Percentiles rank a stretch among this genome's conserved stretches.
phyloP scores from a whole-genome alignment of 2,113 vertebrate species.

The Perca schrenkii region DNA sequence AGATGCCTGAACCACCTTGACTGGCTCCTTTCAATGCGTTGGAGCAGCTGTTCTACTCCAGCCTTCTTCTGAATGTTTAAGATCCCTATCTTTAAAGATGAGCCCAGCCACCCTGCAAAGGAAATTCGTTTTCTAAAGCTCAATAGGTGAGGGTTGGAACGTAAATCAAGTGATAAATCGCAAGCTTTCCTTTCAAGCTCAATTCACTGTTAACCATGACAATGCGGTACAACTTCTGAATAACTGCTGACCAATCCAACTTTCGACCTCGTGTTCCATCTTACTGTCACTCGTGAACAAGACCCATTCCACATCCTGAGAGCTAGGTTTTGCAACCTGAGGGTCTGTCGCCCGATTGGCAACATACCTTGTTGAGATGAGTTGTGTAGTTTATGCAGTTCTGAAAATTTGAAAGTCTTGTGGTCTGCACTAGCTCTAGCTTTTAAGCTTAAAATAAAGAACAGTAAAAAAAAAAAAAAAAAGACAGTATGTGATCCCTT shows the following conservation, averaged over 20 bases:
- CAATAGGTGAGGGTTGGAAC: no score
- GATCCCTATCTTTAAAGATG: background rate
- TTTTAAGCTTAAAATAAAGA: background rate
- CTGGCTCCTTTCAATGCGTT: background rate
- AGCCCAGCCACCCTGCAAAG: background rate
- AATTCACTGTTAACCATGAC: background rate
- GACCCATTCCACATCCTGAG: background rate
- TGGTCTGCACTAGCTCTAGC: background rate
- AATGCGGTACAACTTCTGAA: background rate
- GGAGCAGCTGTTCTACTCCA: background rate
- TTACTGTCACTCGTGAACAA: no score
- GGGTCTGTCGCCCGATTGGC: background rate
- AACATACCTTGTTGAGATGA: background rate
- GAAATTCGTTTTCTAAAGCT: background rate
- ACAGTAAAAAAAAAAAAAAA: no score
- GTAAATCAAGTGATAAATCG: background rate
- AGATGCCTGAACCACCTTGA: background rate
- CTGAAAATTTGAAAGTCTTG: background rate
- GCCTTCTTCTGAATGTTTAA: background rate
- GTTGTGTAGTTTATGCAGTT: background rate
- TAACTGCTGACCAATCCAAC: background rate
- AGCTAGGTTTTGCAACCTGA: background rate
- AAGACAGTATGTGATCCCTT: background rate
- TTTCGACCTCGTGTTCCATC: background rate
- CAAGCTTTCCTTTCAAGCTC: background rate